Percentiles rank a stretch among this genome's conserved stretches.
Conservation (phyloP, 2,113 vertebrate species). For the Calyptomena viridis region DNA sequence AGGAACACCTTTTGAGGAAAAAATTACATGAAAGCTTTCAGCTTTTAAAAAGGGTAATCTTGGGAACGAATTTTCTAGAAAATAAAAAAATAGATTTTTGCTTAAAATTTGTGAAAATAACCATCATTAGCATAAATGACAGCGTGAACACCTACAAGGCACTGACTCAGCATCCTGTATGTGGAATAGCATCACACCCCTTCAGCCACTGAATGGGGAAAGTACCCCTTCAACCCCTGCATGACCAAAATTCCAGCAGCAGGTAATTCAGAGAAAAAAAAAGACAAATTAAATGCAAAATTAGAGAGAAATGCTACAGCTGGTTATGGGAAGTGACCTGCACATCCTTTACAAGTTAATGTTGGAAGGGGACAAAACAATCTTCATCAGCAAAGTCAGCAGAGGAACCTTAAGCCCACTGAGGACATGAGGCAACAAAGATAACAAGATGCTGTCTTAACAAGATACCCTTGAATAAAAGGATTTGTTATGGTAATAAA, state of each 20-base stretch:
- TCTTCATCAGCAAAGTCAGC: not conserved
- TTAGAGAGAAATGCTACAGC: not conserved
- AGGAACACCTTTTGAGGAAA: not conserved
- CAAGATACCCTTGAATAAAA: not conserved
- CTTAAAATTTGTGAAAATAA: not conserved
- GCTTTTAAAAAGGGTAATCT: not conserved
- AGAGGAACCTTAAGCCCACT: not conserved
- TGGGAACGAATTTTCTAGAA: not conserved
- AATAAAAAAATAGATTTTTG: not conserved
- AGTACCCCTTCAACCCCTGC: not conserved
- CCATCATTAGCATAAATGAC: not conserved
- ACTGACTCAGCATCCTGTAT: not conserved
- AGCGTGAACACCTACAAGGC: not conserved
- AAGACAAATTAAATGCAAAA: accelerated
- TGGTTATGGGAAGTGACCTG: not conserved
- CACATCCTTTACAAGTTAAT: not conserved
- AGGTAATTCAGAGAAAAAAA: not conserved
- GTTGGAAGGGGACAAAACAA: not conserved
- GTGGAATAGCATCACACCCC: not conserved
- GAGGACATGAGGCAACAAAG: not conserved
- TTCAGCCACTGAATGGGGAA: not conserved
- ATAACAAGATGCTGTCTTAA: not conserved
- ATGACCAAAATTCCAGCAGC: not conserved
- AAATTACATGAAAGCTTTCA: not conserved
- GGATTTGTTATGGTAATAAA: not conserved